Percentiles rank a stretch among this genome's conserved stretches.
Evolutionary conservation across 2,888 invertebrate species (phyloP).

Genomic region (Noctua janthe): DNA sequence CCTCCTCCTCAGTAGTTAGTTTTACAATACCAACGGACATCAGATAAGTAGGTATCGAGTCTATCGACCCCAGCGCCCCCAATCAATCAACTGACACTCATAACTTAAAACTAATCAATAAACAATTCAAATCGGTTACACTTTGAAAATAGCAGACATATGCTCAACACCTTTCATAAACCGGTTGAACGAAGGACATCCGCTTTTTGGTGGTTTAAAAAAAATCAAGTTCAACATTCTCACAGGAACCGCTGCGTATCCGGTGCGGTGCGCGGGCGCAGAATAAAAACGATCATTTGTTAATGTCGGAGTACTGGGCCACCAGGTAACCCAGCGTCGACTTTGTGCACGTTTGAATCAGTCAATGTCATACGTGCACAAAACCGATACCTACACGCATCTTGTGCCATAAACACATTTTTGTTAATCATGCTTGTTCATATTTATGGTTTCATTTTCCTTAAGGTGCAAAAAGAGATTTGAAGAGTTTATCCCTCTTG

Average conservation of each 20-base stretch:
- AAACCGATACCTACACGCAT: conserved; percentile 29
- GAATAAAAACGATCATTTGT: conserved; percentile 89
- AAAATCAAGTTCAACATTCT: conserved; percentile 88
- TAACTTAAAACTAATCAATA: conserved; percentile 61
- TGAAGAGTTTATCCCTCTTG: background rate
- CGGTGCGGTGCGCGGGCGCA: conserved; percentile 88
- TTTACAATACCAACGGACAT: background rate
- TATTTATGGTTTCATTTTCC: background rate
- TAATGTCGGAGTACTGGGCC: conserved; percentile 80
- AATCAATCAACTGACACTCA: conserved; percentile 62
- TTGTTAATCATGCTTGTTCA: conserved; percentile 10
- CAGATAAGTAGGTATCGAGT: conserved; percentile 29
- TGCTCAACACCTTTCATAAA: conserved; percentile 90
- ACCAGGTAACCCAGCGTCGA: conserved; percentile 78
- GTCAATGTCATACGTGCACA: conserved; percentile 70
- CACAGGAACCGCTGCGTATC: conserved; percentile 89
- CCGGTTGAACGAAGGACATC: conserved; percentile 90
- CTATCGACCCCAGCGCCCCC: conserved; percentile 51
- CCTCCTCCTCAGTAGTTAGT: background rate
- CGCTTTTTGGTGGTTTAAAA: conserved; percentile 87
- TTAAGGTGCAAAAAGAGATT: background rate
- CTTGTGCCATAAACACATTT: conserved; percentile 20
- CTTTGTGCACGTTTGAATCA: conserved; percentile 72
- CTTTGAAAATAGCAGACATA: conserved; percentile 85
- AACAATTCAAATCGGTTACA: conserved; percentile 74